These are phyloP conservation scores for Trichonephila clavata DNA, from an alignment of 1,140 invertebrate genomes.

Conservation along the genomic window DNA sequence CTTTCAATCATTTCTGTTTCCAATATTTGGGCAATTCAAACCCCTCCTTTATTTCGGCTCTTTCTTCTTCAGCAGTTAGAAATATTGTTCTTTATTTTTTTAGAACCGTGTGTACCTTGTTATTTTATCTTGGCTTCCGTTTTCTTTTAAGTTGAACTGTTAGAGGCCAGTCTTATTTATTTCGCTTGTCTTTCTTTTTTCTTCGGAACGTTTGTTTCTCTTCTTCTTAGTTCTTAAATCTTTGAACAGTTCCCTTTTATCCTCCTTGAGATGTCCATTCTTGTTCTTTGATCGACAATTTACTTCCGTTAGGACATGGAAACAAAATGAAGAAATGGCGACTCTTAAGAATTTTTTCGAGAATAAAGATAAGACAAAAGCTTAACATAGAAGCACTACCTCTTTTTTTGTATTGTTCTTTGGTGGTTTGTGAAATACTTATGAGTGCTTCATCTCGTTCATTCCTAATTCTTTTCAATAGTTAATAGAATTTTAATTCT, in stretches of 20 bases:
- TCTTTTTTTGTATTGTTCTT: too few species aligned
- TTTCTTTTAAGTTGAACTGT: conserved; percentile 53
- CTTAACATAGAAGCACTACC: too few species aligned
- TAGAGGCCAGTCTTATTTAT: conserved; percentile 52
- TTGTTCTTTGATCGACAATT: conserved; percentile 67
- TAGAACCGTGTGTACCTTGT: conserved; percentile 46
- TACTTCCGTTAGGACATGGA: not conserved
- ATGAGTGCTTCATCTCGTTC: too few species aligned
- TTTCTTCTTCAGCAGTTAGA: conserved; percentile 36
- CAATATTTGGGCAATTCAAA: conserved; percentile 72
- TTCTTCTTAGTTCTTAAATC: conserved; percentile 45
- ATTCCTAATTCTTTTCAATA: too few species aligned
- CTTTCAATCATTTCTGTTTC: conserved; percentile 72
- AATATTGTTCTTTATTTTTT: conserved; percentile 50
- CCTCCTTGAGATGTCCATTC: conserved; percentile 60
- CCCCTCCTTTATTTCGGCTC: conserved; percentile 14
- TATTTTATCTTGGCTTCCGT: conserved; percentile 57
- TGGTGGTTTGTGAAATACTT: too few species aligned
- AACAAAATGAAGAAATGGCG: not conserved
- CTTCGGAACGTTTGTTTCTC: not conserved
- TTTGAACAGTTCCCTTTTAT: conserved; percentile 41
- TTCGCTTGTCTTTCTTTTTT: not conserved
- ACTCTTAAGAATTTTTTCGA: not conserved
- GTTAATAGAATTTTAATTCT: too few species aligned
- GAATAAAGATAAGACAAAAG: too few species aligned